Evolutionary conservation across 53 echinoderm and acorn worm genomes (phyloP).

Genomic region (Echinometra lucunter): DNA sequence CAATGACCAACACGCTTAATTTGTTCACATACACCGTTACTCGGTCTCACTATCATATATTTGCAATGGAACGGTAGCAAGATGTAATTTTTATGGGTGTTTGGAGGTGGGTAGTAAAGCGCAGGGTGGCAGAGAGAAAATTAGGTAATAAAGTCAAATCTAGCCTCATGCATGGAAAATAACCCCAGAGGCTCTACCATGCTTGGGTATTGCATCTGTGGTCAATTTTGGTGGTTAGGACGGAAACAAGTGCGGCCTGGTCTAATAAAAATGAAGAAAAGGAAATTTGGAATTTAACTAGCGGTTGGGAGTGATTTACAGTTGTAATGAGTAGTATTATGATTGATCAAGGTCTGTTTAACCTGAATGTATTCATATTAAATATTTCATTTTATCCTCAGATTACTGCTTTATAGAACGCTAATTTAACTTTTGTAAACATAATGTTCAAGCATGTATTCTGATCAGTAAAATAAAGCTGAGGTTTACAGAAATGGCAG

Average conservation of each 20-base stretch:
- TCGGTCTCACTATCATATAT: background rate
- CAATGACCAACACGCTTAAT: conserved; percentile 40
- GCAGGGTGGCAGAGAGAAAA: background rate
- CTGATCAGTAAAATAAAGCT: too few relatives aligned
- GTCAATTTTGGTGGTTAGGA: background rate
- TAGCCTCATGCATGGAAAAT: conserved; percentile 16
- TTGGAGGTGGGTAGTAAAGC: background rate
- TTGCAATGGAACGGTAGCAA: background rate
- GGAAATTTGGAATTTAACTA: background rate
- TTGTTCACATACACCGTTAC: conserved; percentile 36
- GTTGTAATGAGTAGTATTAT: background rate
- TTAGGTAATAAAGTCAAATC: conserved; percentile 20
- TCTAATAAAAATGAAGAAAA: conserved; percentile 11
- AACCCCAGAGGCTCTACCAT: background rate
- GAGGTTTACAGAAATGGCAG: too few relatives aligned
- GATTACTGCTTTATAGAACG: background rate
- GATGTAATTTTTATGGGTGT: background rate
- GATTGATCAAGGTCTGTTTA: background rate
- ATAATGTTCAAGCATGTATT: too few relatives aligned
- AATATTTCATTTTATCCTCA: background rate
- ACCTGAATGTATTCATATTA: background rate
- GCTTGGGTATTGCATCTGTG: background rate
- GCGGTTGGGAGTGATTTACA: background rate
- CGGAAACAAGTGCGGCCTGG: background rate
- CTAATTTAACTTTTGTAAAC: background rate